A percentile compares a stretch with the other conserved stretches of the same genome.
phyloP scores from a whole-genome alignment of 1,140 invertebrate genomes.

The Saccostrea cuccullata region DNA sequence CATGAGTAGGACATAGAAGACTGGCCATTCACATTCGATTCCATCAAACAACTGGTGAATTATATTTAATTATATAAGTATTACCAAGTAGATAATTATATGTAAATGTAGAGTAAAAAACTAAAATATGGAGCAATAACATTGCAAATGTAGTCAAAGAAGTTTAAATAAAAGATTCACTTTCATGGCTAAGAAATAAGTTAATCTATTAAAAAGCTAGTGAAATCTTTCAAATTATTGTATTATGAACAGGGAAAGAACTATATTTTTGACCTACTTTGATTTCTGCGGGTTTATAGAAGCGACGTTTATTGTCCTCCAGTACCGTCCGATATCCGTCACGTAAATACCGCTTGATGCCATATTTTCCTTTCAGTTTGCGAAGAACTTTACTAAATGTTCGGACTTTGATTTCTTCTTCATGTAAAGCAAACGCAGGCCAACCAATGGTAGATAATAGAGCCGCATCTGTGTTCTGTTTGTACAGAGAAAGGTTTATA shows the following conservation, averaged over 20 bases:
- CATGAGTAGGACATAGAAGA: slow-evolving; percentile 97
- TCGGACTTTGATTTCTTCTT: slow-evolving; percentile 90
- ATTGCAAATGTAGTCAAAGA: too few species aligned
- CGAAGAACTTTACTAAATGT: slow-evolving; percentile 93
- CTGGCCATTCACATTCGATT: slow-evolving; percentile 98
- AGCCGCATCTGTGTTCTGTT: slow-evolving; percentile 89
- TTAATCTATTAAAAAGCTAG: too few species aligned
- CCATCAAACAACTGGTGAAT: slow-evolving; percentile 92
- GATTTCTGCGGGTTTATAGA: slow-evolving; percentile 85
- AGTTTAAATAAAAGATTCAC: too few species aligned
- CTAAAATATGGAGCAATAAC: too few species aligned
- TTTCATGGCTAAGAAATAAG: too few species aligned
- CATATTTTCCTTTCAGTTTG: slow-evolving; percentile 92
- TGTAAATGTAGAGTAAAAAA: too few species aligned
- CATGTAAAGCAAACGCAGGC: slow-evolving; percentile 98
- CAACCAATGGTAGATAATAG: slow-evolving; percentile 95
- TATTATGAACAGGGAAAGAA: too few species aligned
- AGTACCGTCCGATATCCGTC: slow-evolving; percentile 95
- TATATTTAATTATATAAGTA: too few species aligned
- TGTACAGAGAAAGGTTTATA: background rate
- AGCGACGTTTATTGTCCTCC: slow-evolving; percentile 89
- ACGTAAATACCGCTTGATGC: slow-evolving; percentile 95
- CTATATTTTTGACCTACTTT: slow-evolving; percentile 79
- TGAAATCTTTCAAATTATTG: too few species aligned
- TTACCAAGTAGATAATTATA: too few species aligned